Base-by-base conservation (phyloP, 92 coral and sea anemone genomes). In the Epizoanthus rinbou region DNA sequence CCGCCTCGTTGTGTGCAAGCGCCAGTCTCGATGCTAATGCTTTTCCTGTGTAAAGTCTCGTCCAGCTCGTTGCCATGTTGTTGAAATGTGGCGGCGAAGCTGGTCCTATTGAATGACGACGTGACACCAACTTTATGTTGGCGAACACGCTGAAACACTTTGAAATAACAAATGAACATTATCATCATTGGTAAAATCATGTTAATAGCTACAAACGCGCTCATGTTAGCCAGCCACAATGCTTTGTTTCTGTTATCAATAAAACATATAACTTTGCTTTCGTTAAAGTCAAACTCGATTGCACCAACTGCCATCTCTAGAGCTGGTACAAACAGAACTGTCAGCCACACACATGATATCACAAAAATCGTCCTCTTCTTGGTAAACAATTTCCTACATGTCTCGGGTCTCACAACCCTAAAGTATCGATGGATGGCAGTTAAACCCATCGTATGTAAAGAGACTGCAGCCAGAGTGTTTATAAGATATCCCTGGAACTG, bases 361-460 rank as follows among this genome's bases (percentile, higher is more conserved):
- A 76, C 47, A 41, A 59, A 23, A 4, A 76, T 58, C n/a, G 82
- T 76, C 54, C 69, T 59, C 41, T 60, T 76, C 57, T 76, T 76
- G 39, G 82, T 76, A 64, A 76, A 60, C 15, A 59, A 5, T 76
- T 76, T 76, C 63, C 82, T 43, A 31, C 82, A 76, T 39, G 0
- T n/a, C 24, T 76, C 45, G 16, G 82, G 70, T 52, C 82, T 59
- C 6, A 76, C 82, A 60, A 76, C 82, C 39, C 82, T 37, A 76
- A 76, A 76, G 82, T 76, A 76, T 6, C 82, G 65, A 35, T 76
- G 82, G 57, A 76, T 60, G 6, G 82, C 82, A 37, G 82, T 76
- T 39, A 76, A 41, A 76, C 69, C 69, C 82, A 76, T 76, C 6
- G 82, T 76, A 13, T 76, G 82, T 15, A 76, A 31, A 10, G 82